These are phyloP conservation scores for Ataeniobius toweri DNA, from an alignment of 2,797 vertebrate species.

Conservation along the genomic window DNA sequence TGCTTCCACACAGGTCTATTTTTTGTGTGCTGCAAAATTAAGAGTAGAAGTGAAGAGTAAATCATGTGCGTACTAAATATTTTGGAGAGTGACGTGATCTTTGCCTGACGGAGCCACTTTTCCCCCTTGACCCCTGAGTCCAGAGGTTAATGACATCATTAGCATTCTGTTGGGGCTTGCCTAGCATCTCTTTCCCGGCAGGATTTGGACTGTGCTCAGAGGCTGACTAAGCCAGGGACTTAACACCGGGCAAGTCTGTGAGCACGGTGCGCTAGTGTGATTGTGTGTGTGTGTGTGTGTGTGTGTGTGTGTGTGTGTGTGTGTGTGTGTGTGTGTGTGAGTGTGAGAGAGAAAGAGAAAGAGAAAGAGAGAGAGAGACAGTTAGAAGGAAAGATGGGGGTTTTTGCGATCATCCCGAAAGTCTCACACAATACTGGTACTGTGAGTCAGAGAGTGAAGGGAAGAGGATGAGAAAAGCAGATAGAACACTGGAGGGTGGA, in stretches of 20 bases:
- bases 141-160: conserved; percentile 84
- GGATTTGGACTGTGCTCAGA: conserved; percentile 62
- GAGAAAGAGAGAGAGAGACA: conserved; percentile 4
- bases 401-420: conserved; percentile 62
- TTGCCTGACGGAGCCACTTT: conserved; percentile 66
- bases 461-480: conserved; percentile 35
- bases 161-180: conserved; percentile 80
- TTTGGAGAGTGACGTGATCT: conserved; percentile 72
- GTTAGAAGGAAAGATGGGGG: not conserved
- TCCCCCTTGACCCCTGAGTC: conserved; percentile 59
- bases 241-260: conserved; percentile 42
- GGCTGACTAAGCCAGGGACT: conserved; percentile 72
- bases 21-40: conserved; percentile 36
- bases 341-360: conserved; percentile 3
- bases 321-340: conserved; percentile 27
- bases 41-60: conserved; percentile 28
- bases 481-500: conserved; percentile 10
- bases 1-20: conserved; percentile 15
- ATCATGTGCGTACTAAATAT: conserved; percentile 57
- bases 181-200: conserved; percentile 75
- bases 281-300: conserved; percentile 30
- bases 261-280: conserved; percentile 19
- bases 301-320: conserved; percentile 9
- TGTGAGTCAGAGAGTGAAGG: conserved; percentile 76
- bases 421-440: conserved; percentile 76